phyloP scores from a whole-genome alignment of 2,113 vertebrate genomes.

The Corynorhinus townsendii region DNA sequence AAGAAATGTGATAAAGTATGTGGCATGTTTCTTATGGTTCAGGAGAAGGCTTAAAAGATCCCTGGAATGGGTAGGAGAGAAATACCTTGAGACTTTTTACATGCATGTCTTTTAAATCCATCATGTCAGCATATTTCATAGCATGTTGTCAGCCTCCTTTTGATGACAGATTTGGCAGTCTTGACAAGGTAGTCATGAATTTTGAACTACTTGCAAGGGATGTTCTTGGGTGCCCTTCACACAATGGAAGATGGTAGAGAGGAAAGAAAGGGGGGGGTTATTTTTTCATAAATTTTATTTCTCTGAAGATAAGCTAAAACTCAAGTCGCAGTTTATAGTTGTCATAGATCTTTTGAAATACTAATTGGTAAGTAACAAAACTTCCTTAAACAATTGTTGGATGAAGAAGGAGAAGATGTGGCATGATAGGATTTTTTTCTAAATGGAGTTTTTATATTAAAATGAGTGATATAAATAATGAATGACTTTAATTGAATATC shows the following conservation, averaged over 20 bases:
- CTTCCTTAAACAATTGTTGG: neutral
- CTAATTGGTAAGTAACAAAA: neutral
- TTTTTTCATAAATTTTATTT: conserved; percentile 15
- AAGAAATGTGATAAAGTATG: neutral
- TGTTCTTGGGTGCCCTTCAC: neutral
- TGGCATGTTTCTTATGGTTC: neutral
- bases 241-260: neutral
- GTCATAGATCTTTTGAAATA: conserved; percentile 1
- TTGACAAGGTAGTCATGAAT: neutral
- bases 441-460: neutral
- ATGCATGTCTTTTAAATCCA: conserved; percentile 15
- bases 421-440: neutral
- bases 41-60: neutral
- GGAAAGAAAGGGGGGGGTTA: neutral
- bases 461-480: neutral
- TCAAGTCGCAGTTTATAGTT: neutral
- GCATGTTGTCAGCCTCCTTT: neutral
- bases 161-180: neutral
- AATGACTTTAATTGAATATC: neutral
- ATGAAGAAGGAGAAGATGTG: neutral
- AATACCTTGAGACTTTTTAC: conserved; percentile 27
- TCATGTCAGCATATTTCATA: conserved; percentile 30
- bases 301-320: neutral
- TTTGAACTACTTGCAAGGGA: conserved; percentile 15
- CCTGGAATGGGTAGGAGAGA: conserved; percentile 14